These are phyloP conservation scores for Delichon dasypus DNA, from an alignment of 2,797 vertebrate species.

Conservation along the genomic window DNA sequence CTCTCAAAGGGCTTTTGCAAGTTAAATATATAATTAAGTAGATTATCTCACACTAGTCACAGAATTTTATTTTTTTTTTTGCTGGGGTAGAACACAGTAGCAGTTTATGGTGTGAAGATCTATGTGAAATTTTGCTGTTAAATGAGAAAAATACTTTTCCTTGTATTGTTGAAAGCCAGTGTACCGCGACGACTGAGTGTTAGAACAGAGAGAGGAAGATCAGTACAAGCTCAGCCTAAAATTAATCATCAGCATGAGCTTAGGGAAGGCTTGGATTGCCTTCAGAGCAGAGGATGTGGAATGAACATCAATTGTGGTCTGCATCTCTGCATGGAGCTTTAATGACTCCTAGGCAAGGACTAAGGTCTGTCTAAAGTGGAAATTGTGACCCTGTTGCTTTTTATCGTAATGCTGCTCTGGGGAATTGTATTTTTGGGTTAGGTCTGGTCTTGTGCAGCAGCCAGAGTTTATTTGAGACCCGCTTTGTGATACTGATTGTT, in stretches of 20 bases:
- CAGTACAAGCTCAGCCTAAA: not conserved
- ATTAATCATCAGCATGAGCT: not conserved
- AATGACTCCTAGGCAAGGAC: not conserved
- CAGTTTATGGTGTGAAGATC: not conserved
- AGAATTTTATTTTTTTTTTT: not conserved
- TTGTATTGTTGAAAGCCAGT: not conserved
- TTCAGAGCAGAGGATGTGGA: not conserved
- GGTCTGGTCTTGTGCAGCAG: not conserved
- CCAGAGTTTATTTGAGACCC: not conserved
- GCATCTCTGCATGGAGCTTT: not conserved
- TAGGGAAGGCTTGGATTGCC: not conserved
- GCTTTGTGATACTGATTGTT: fast-evolving
- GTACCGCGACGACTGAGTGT: not conserved
- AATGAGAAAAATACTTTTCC: not conserved
- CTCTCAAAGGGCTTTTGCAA: constrained; percentile 57
- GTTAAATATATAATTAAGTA: constrained; percentile 63
- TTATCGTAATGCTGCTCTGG: not conserved
- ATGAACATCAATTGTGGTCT: not conserved
- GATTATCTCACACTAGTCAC: constrained; percentile 31
- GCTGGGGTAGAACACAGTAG: not conserved
- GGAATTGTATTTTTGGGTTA: not conserved
- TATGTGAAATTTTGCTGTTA: not conserved
- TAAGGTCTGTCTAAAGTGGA: not conserved
- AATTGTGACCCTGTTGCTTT: not conserved
- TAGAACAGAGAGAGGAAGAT: not conserved